These are phyloP conservation scores for Orthosia gothica DNA, from an alignment of 2,888 invertebrate species.

Conservation along the genomic window DNA sequence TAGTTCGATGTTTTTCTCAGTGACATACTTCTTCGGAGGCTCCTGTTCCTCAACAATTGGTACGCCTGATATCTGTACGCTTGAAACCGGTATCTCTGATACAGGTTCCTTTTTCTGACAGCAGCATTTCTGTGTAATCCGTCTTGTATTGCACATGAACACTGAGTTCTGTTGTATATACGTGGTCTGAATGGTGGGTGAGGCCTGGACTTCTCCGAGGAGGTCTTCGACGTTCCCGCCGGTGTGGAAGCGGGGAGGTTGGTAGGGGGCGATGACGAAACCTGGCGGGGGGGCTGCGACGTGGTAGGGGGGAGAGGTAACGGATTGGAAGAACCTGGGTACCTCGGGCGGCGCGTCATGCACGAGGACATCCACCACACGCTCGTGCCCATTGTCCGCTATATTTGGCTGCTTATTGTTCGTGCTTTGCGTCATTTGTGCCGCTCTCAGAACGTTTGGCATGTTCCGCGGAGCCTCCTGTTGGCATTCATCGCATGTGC, in stretches of 20 bases:
- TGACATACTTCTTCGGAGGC: conserved; percentile 85
- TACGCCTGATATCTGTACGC: conserved; percentile 63
- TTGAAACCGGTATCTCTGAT: conserved; percentile 63
- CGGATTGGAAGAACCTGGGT: conserved; percentile 87
- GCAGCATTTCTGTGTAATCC: conserved; percentile 86
- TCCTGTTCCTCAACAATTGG: conserved; percentile 70
- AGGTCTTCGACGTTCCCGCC: conserved; percentile 94
- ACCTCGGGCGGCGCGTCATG: conserved; percentile 86
- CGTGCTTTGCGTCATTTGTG: conserved; percentile 69
- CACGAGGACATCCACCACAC: conserved; percentile 87
- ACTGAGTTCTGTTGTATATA: conserved; percentile 89
- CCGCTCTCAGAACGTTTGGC: conserved; percentile 72
- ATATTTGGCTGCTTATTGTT: conserved; percentile 78
- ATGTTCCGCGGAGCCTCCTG: conserved; percentile 74
- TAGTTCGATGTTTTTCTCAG: conserved; percentile 90
- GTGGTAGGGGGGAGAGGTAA: conserved; percentile 86
- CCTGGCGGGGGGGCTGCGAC: conserved; percentile 83
- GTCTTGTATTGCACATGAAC: conserved; percentile 89
- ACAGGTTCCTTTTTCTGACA: conserved; percentile 81
- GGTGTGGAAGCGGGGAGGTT: conserved; percentile 87
- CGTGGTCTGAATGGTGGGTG: conserved; percentile 85
- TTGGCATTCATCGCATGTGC: conserved; percentile 88
- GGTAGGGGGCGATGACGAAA: conserved; percentile 86
- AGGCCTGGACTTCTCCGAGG: conserved; percentile 93
- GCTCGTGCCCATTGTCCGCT: conserved; percentile 81